phyloP scores from a whole-genome alignment of 2,797 vertebrate genomes.

The Hapalemur alaotrensis region DNA sequence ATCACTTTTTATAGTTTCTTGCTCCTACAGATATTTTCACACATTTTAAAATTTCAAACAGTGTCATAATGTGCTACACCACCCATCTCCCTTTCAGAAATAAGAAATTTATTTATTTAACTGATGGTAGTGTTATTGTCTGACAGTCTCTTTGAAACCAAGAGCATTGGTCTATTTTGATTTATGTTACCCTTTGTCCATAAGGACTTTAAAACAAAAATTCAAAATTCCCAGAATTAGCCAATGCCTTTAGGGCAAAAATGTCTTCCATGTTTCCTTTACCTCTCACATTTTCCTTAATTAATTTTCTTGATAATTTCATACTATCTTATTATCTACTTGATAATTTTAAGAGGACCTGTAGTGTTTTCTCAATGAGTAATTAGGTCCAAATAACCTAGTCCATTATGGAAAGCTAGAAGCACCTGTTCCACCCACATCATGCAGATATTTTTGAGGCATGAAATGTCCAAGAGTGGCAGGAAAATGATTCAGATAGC shows the following conservation, averaged over 20 bases:
- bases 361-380: not conserved
- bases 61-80: not conserved
- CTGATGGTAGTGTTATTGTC: not conserved
- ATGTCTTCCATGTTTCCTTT: not conserved
- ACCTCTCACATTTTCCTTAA: not conserved
- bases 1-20: not conserved
- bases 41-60: not conserved
- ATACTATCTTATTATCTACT: not conserved
- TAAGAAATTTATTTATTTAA: not conserved
- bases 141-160: not conserved
- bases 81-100: not conserved
- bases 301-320: constrained; percentile 9
- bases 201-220: not conserved
- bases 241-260: not conserved
- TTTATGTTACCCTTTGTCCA: not conserved
- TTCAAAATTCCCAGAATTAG: not conserved
- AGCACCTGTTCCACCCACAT: not conserved
- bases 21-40: not conserved
- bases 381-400: not conserved
- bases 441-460: not conserved
- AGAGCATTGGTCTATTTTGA: not conserved
- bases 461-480: not conserved
- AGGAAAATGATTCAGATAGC: not conserved
- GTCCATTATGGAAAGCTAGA: not conserved
- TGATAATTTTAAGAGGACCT: not conserved